Evolutionary conservation across 2,888 invertebrate genomes (phyloP), one percentile per base, ranked within the genome.

Genomic region (Carabus problematicus): DNA sequence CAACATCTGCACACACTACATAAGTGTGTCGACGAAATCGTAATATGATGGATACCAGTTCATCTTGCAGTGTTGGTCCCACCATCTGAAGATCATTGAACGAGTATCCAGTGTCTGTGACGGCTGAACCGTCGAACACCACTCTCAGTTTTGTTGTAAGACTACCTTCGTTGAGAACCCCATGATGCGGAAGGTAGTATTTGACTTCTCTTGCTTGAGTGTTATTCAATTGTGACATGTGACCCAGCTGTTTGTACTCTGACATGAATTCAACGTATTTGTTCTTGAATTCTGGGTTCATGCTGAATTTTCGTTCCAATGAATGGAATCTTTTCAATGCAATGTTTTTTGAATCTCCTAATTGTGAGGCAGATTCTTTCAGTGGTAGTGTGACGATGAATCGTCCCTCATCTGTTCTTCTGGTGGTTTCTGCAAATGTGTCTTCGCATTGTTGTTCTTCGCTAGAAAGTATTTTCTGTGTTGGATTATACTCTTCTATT

Each of bases 331-430:
- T 16, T 3, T 54, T 11, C 29, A 55, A 9, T 11, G 69, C 62
- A 1, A 11, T 43, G 6, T 63, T 9, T 8, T 49, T 39, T 8
- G 70, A 59, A 1, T 58, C 43, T 42, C 59, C 64, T 9, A 64
- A 39, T 7, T 14, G 1, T 4, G 29, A 0, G 0, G 9, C 14
- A 19, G 43, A 56, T 39, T 47, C 41, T 12, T 49, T 56, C 11
- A 68, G 40, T 2, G 69, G 69, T 40, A 70, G 8, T 8, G 55
- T n/a, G 3, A 69, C 69, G 6, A 56, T 49, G 39, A 56, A 71
- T 1, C 64, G 7, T 11, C 69, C 63, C 6, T 29, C 29, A 3
- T 2, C 29, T 2, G 2, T 29, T 29, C 29, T 29, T 6, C 2
- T 29, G 2, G 6, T 29, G 2, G 29, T 29, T 6, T 29, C 6